phyloP scores from a whole-genome alignment of 2,797 vertebrate genomes.

The Pangasius mekongensis region DNA sequence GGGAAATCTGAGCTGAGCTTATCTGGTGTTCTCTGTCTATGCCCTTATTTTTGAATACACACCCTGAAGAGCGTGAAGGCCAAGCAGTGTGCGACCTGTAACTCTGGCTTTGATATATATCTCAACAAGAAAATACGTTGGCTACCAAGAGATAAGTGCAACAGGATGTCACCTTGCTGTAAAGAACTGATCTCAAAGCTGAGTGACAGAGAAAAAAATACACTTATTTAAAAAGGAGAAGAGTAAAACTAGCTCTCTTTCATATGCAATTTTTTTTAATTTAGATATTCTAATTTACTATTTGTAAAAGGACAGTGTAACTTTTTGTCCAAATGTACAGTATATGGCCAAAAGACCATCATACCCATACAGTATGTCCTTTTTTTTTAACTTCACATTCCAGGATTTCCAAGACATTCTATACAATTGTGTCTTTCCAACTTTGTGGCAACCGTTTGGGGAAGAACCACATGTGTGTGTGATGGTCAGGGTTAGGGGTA shows the following conservation, averaged over 20 bases:
- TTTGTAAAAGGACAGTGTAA: background rate
- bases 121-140: background rate
- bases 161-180: constrained; percentile 14
- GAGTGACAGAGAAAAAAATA: background rate
- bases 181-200: background rate
- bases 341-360: background rate
- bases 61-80: background rate
- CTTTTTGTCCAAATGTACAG: background rate
- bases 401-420: too few species aligned
- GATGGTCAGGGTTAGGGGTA: too few species aligned
- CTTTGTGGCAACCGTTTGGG: too few species aligned
- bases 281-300: background rate
- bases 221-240: background rate
- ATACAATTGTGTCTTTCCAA: too few species aligned
- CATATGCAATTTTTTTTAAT: background rate
- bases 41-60: constrained; percentile 6
- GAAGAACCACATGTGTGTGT: too few species aligned
- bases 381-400: too few species aligned
- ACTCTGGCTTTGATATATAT: background rate
- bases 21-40: constrained; percentile 25
- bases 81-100: background rate
- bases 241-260: background rate
- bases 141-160: constrained; percentile 7
- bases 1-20: constrained; percentile 27
- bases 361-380: background rate